A percentile compares a stretch with the other conserved stretches of the same genome.
These are phyloP conservation scores for Elachura formosa DNA, from an alignment of 2,113 vertebrate genomes.

Conservation along the genomic window DNA sequence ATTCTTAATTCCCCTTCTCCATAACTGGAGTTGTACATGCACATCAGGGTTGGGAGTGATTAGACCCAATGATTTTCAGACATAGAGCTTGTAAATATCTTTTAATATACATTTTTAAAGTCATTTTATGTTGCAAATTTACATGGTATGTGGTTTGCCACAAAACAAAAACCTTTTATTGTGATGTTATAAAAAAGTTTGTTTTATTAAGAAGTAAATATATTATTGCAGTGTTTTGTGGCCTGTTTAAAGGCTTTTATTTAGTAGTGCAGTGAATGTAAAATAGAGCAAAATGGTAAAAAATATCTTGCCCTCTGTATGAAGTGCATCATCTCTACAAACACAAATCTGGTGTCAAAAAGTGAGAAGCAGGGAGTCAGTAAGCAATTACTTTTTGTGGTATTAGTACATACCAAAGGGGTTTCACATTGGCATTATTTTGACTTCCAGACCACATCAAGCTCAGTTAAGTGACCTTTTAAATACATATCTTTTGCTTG, in stretches of 20 bases:
- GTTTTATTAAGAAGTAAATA: conserved; percentile 73
- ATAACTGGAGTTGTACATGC: background rate
- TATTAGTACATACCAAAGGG: background rate
- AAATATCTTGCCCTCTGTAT: conserved; percentile 36
- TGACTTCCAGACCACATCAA: background rate
- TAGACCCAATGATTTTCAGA: conserved; percentile 2
- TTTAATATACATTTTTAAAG: conserved; percentile 60
- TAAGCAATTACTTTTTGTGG: background rate
- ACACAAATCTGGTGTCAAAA: conserved; percentile 1
- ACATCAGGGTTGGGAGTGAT: background rate
- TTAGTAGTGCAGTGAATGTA: conserved; percentile 70
- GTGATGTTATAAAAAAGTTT: conserved; percentile 62
- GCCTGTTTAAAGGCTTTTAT: conserved; percentile 77
- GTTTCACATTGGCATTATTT: background rate
- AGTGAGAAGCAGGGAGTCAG: conserved; percentile 21
- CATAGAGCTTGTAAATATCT: conserved; percentile 66
- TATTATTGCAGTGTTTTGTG: conserved; percentile 76
- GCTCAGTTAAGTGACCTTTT: conserved; percentile 39
- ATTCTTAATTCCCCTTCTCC: background rate
- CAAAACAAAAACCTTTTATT: conserved; percentile 70
- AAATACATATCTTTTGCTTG: background rate
- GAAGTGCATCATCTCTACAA: conserved; percentile 42
- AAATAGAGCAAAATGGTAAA: conserved; percentile 61
- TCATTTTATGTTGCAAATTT: conserved; percentile 64
- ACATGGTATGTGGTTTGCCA: conserved; percentile 54